Evolutionary conservation across 2,797 vertebrate species (phyloP).

Genomic region (Pachyuromys duprasi): DNA sequence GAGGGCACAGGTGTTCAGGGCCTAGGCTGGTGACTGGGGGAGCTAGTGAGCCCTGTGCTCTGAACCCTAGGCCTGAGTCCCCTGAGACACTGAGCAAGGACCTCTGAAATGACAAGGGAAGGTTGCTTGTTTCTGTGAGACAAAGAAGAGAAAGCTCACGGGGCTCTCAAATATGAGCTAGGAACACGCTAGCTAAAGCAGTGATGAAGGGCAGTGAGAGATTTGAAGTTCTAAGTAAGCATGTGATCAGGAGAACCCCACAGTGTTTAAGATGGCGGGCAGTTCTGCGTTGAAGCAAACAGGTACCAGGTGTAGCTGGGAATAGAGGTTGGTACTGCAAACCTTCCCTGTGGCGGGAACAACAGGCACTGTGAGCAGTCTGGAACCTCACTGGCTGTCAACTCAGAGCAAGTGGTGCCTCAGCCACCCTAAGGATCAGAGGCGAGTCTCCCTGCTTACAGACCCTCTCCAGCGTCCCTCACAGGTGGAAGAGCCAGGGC

Average conservation of each 20-base stretch:
- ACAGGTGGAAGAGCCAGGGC: background rate
- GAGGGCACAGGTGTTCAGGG: background rate
- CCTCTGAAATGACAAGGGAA: background rate
- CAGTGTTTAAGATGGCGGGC: too few species aligned
- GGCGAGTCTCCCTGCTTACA: background rate
- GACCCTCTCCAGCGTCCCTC: background rate
- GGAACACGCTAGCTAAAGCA: background rate
- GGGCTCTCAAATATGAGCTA: background rate
- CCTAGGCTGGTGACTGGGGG: accelerated
- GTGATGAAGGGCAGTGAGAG: background rate
- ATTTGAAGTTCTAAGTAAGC: background rate
- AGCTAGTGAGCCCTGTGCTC: background rate
- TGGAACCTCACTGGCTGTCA: background rate
- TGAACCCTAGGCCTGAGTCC: background rate
- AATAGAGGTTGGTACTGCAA: background rate
- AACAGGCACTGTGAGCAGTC: too few species aligned
- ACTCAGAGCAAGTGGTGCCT: background rate
- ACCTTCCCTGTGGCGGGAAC: background rate
- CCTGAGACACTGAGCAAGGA: background rate
- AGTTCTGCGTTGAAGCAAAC: background rate
- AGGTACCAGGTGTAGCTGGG: background rate
- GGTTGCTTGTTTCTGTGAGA: background rate
- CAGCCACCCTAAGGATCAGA: background rate
- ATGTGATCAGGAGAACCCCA: background rate
- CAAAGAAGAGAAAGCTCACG: background rate